Evolutionary conservation across 2,888 invertebrate genomes (phyloP), one percentile per base, ranked within the genome.

Genomic region (Volucella bombylans): DNA sequence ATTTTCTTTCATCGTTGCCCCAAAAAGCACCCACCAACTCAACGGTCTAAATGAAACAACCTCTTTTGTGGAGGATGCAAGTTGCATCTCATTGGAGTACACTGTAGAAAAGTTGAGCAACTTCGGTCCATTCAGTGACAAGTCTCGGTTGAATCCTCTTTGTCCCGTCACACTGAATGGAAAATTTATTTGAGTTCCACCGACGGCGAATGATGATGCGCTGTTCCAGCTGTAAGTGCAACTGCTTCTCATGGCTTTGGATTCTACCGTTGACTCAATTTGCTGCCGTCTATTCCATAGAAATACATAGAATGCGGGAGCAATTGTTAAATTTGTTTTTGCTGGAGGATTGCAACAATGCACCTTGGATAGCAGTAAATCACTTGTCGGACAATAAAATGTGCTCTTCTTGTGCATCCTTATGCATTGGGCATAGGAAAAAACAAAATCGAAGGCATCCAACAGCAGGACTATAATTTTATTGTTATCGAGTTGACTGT

Each of bases 281-380:
- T 74, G 68, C 49, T 38, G 43, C 49, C 39, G 64, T 47, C 18
- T 62, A 11, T 55, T 3, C 52, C 55, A 64, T 43, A 15, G n/a
- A 64, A 71, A 61, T 61, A 43, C 45, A 64, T 61, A 43, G 45
- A 64, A 65, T 65, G 81, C 69, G 39, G 68, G 55, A 76, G 57
- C 76, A 77, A 82, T 77, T 77, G 82, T 72, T 72, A 61, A 65
- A 77, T 82, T 77, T 82, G 77, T 71, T 71, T 15, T 71, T 67
- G 54, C 54, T 54, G 39, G 69, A 67, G 43, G 52, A 67, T 43
- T 67, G 55, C 61, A 52, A 76, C 77, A 76, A 61, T 81, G 65
- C 57, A 81, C 57, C 57, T 81, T 57, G 64, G 43, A 59, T 47
- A 12, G 59, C 39, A 68, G 38, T 76, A 76, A 76, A 61, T 76